These are phyloP conservation scores for Temnothorax curvispinosus DNA, from an alignment of 1,140 invertebrate genomes.

Conservation along the genomic window DNA sequence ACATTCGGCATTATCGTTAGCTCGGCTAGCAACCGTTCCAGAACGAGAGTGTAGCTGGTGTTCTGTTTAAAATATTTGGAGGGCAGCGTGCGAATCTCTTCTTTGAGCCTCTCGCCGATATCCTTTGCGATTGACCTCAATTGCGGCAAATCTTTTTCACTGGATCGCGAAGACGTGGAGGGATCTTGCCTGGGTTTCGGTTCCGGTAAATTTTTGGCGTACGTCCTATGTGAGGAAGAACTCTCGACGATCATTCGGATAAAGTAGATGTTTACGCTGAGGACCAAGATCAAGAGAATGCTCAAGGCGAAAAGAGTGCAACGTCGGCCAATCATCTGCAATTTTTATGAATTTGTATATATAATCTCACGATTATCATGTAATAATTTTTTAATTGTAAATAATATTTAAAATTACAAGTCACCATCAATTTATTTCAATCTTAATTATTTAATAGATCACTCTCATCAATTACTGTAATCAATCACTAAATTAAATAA, in stretches of 20 bases:
- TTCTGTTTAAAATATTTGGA: slow-evolving; percentile 81
- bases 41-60: slow-evolving; percentile 73
- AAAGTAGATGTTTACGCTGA: slow-evolving; percentile 81
- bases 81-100: slow-evolving; percentile 76
- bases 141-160: slow-evolving; percentile 60
- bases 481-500: no score
- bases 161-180: slow-evolving; percentile 23
- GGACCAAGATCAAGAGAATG: slow-evolving; percentile 81
- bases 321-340: slow-evolving; percentile 83
- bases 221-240: slow-evolving; percentile 73
- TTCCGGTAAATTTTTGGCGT: slow-evolving; percentile 68
- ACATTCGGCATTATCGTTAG: slow-evolving; percentile 75
- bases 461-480: no score
- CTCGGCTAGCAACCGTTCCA: slow-evolving; percentile 78
- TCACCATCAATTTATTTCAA: background rate
- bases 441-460: no score
- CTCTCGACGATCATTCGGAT: slow-evolving; percentile 83
- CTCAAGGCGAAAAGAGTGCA: slow-evolving; percentile 80
- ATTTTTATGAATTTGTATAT: slow-evolving; percentile 33
- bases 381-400: background rate
- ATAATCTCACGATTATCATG: background rate
- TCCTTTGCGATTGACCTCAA: slow-evolving; percentile 66
- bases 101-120: slow-evolving; percentile 76
- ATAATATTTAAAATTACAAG: background rate
- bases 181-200: slow-evolving; percentile 64